Evolutionary conservation across 1,140 invertebrate species (phyloP).

Genomic region (Drosophila orena): DNA sequence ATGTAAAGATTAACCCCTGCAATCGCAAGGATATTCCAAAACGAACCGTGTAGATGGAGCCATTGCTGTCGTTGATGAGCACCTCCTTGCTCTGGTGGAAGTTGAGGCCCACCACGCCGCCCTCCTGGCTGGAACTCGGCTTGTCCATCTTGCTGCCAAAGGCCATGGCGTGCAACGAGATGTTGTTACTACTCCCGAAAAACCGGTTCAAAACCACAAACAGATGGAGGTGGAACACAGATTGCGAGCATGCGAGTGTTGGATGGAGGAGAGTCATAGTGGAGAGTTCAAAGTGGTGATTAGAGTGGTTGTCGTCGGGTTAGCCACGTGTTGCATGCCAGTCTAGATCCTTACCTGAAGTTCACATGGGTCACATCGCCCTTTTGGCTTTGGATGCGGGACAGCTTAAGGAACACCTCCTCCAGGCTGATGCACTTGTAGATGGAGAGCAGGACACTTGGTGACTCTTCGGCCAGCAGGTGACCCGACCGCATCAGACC

Average conservation of each 20-base stretch:
- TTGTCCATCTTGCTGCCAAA: slow-evolving; percentile 92
- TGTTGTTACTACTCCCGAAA: slow-evolving; percentile 88
- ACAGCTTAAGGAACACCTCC: slow-evolving; percentile 97
- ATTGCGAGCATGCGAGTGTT: slow-evolving; percentile 75
- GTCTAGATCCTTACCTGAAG: slow-evolving; percentile 72
- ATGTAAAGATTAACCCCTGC: not conserved
- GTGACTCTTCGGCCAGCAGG: slow-evolving; percentile 96
- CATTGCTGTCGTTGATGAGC: slow-evolving; percentile 91
- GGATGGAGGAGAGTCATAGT: slow-evolving; percentile 37
- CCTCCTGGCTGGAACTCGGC: slow-evolving; percentile 93
- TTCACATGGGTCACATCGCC: slow-evolving; percentile 80
- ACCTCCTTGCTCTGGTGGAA: slow-evolving; percentile 96
- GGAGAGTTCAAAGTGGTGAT: slow-evolving; percentile 22
- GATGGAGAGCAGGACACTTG: slow-evolving; percentile 92
- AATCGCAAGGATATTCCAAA: not conserved
- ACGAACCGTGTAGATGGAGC: slow-evolving; percentile 86
- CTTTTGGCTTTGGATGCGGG: slow-evolving; percentile 86
- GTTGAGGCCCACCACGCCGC: slow-evolving; percentile 93
- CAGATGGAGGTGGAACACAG: slow-evolving; percentile 61
- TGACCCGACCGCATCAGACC: slow-evolving; percentile 97
- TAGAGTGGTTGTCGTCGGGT: slow-evolving; percentile 19
- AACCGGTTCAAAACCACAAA: slow-evolving; percentile 36
- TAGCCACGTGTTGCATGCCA: slow-evolving; percentile 54
- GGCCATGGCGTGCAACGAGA: slow-evolving; percentile 91
- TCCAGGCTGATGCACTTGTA: slow-evolving; percentile 94